Percentiles rank a stretch among this genome's conserved stretches.
These are phyloP conservation scores for Rousettus leschenaultii DNA, from an alignment of 2,113 vertebrate genomes.

Conservation along the genomic window DNA sequence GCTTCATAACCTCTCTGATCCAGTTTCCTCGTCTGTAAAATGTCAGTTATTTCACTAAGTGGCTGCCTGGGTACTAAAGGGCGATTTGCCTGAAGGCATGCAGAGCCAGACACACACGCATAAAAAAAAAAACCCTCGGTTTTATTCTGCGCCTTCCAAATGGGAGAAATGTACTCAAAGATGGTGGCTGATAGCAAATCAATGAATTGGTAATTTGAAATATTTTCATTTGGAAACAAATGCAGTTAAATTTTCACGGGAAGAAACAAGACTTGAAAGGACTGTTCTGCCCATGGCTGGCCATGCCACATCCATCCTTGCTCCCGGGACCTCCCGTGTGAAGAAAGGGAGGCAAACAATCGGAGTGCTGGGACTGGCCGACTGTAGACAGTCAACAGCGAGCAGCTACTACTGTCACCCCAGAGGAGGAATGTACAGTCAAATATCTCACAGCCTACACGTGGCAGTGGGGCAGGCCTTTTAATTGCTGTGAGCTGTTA, in stretches of 20 bases:
- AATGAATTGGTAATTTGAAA: background rate
- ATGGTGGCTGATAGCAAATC: background rate
- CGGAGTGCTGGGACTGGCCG: background rate
- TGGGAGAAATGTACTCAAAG: background rate
- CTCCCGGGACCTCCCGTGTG: background rate
- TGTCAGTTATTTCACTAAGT: background rate
- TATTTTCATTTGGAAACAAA: conserved; percentile 36
- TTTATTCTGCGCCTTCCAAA: background rate
- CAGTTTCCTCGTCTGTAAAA: background rate
- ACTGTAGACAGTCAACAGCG: background rate
- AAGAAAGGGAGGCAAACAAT: background rate
- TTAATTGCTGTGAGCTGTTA: background rate
- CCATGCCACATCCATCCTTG: background rate
- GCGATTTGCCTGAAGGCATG: background rate
- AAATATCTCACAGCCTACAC: background rate
- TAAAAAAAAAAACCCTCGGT: background rate
- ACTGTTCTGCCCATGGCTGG: background rate
- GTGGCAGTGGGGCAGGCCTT: too few relatives aligned
- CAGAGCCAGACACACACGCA: background rate
- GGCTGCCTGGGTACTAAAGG: background rate
- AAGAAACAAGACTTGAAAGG: background rate
- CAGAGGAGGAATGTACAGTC: background rate
- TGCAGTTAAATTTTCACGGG: background rate
- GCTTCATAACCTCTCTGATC: background rate
- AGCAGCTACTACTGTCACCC: background rate